Base-by-base conservation (phyloP, 2,797 vertebrate species). In the Pipistrellus pipistrellus region DNA sequence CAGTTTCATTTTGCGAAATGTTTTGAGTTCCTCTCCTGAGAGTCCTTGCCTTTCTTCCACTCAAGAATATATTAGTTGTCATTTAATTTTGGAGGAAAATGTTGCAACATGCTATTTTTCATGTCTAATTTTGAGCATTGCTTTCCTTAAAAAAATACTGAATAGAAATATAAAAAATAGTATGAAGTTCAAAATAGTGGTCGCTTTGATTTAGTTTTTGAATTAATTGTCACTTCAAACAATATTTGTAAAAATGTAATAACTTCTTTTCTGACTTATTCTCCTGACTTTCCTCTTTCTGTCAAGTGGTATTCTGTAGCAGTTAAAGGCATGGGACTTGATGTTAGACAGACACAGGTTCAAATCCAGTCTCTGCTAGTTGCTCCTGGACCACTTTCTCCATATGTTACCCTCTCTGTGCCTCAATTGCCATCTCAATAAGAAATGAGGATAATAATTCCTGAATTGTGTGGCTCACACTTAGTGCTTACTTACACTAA, bases 121-220 rank as follows among this genome's bases (percentile, higher is more conserved):
- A 44, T 51, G 21, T 55, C n/a, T 90, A 41, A 81, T 30, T 81
- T 76, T 25, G 14, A 71, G 30, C n/a, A 64, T 55, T 32, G 8
- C 3, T 86, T 90, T 73, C 66, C 53, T 83, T 76, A 13, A 82
- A 84, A 85, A 84, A 84, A 62, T 44, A 64, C 20, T 35, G 53
- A 87, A 64, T 53, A 77, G 38, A 93, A 82, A 81, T 44, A 32
- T n/a, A 90, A 83, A 83, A 71, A 88, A 83, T 41, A 76, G 78
- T 53, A 30, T 21, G 25, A 83, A 80, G 17, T 77, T 78, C n/a
- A 77, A 55, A 66, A 82, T 82, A 57, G 48, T 41, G 44, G 41
- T 44, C 51, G 81, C 13, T 66, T 64, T 53, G 81, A 55, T 44
- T 44, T 17, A 41, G 21, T 48, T 64, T 91, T 85, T 68, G 21